Base-by-base conservation (phyloP, 2,888 invertebrate genomes). In the Hecatera dysodea region DNA sequence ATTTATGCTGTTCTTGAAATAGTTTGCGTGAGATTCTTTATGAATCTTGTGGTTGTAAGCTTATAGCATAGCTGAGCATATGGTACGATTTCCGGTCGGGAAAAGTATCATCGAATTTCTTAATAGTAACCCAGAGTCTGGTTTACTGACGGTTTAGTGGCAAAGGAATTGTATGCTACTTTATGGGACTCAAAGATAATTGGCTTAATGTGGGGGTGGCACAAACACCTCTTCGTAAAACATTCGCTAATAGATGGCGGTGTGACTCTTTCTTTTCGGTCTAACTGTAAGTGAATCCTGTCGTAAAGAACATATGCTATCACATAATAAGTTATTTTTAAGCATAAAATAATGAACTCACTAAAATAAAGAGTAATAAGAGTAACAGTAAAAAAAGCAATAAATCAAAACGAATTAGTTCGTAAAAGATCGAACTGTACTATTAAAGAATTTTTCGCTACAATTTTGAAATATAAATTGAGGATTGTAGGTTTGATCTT, bases 1-100 rank as follows among this genome's bases (percentile, higher is more conserved):
- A 81, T 81, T 52, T 52, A n/a, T 33, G 39, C 22, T 36, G 17
- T n/a, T 64, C 73, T 53, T 19, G 11, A 36, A 27, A 44, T 39
- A 3, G n/a, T 44, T 42, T 42, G 9, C 12, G 22, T 66, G 11
- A 52, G 24, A 27, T 2, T 3, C 24, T 2, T 17, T 3, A 19
- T 52, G 27, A 6, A 4, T 24, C 27, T 19, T 19, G n/a, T n/a
- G n/a, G n/a, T n/a, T n/a, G 7, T 8, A 39, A 39, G 39, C 15
- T 39, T 15, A 39, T 39, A 39, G 15, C 3, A 15, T n/a, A n/a
- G n/a, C n/a, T 39, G 39, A 39, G 5, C 39, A 39, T 39, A 15
- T 17, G 24, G 2, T 15, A 2, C 24, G 12, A 52, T 44, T 19
- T 19, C 1, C 44, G 15, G 24, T 24, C 24, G 12, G 24, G 15